These are phyloP conservation scores for Pangasianodon hypophthalmus DNA, from an alignment of 2,113 vertebrate species.

Conservation along the genomic window DNA sequence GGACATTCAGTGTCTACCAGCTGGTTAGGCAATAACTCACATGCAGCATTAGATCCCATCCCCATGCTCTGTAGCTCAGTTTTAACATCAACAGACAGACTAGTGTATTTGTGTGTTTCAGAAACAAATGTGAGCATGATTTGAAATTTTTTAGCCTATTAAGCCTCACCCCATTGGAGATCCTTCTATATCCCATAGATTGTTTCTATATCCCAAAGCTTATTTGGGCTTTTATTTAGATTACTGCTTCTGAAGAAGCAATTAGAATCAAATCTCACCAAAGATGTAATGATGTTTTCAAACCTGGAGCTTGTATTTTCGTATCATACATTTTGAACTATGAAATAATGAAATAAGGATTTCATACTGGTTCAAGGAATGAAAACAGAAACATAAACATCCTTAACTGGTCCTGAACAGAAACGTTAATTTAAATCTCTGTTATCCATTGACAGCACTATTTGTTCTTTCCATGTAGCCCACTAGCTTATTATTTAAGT, in stretches of 20 bases:
- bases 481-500: neutral
- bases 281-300: neutral
- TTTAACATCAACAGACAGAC: neutral
- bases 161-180: neutral
- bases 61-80: neutral
- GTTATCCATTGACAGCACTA: neutral
- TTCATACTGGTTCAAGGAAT: neutral
- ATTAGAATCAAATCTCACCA: neutral
- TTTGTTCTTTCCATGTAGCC: neutral
- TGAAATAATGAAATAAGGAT: neutral
- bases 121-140: neutral
- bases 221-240: neutral
- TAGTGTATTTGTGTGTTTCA: neutral
- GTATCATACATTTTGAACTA: neutral
- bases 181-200: neutral
- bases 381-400: neutral
- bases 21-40: neutral
- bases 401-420: neutral
- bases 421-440: neutral
- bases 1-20: neutral
- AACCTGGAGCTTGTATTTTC: neutral
- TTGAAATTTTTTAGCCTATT: neutral
- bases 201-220: neutral
- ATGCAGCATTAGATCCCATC: neutral
- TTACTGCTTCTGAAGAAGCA: neutral